Evolutionary conservation across 2,888 invertebrate species (phyloP), one percentile per base, ranked within the genome.

Genomic region (Eutolmus rufibarbis): DNA sequence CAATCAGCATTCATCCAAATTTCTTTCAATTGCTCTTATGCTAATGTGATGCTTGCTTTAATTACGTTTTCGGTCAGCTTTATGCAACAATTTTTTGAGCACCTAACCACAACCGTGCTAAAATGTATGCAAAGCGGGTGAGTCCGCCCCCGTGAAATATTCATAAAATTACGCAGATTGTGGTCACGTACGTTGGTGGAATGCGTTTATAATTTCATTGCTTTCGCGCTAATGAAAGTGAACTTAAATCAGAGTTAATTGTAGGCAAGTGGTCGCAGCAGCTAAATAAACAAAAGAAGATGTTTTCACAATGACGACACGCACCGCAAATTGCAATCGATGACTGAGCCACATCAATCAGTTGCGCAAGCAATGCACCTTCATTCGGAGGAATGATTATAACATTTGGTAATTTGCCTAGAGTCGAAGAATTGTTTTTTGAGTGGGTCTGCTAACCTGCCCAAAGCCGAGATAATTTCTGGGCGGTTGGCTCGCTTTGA

Each of bases 331-430:
- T 78, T 23, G 43, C 37, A 78, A 78, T 78, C 43, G 78, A 78
- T 78, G 78, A 78, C 43, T 19, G 78, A 78, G 43, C 2, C 78
- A 43, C 78, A 78, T 43, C 78, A 78, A 78, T 78, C 78, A 78
- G 23, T 78, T 78, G 23, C 37, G 40, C 40, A 40, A 78, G 9
- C 9, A 78, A 1, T 77, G 43, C 78, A 43, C 40, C 78, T 43
- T 77, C 14, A 12, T n/a, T 23, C 12, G 14, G 9, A 9, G 43
- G 43, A 46, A 46, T 78, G 23, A 43, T 28, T 37, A 0, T 34
- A 34, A 43, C 37, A 40, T 78, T 78, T 78, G 43, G 78, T 23
- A 78, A 78, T 78, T 78, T 37, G 78, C 40, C n/a, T n/a, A 19
- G 19, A 40, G 40, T 78, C 66, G 28, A 46, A 43, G 46, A 43